A percentile compares a stretch with the other conserved stretches of the same genome.
phyloP scores from a whole-genome alignment of 2,888 invertebrate genomes.

The Hydriomena furcata region DNA sequence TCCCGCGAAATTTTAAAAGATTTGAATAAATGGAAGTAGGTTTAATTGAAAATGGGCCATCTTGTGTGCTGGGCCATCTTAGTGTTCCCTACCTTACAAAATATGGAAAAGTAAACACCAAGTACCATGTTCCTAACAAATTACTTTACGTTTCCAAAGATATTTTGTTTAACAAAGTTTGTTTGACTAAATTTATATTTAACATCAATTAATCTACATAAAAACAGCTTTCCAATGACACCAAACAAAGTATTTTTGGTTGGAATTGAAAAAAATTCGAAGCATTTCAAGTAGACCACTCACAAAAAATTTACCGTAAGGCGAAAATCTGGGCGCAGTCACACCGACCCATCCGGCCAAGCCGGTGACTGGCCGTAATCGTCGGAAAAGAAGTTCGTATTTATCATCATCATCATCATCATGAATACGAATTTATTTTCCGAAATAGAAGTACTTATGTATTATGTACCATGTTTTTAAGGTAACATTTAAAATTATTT shows the following conservation, averaged over 20 bases:
- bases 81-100: too few species aligned
- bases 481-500: too few species aligned
- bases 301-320: neutral
- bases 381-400: neutral
- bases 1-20: too few species aligned
- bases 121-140: neutral
- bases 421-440: neutral
- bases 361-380: neutral
- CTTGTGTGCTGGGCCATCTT: too few species aligned
- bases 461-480: neutral
- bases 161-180: neutral
- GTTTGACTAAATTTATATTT: too few species aligned
- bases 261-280: neutral
- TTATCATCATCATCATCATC: neutral
- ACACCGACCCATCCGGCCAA: neutral
- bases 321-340: neutral
- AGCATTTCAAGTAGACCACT: neutral
- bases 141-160: neutral
- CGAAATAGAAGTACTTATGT: neutral
- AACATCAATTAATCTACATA: neutral
- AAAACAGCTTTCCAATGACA: neutral
- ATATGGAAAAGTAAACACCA: too few species aligned
- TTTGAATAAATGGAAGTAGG: too few species aligned
- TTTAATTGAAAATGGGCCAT: too few species aligned
- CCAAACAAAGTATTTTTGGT: neutral